Conservation (phyloP, 2,113 vertebrate genomes). For the Ahaetulla prasina region DNA sequence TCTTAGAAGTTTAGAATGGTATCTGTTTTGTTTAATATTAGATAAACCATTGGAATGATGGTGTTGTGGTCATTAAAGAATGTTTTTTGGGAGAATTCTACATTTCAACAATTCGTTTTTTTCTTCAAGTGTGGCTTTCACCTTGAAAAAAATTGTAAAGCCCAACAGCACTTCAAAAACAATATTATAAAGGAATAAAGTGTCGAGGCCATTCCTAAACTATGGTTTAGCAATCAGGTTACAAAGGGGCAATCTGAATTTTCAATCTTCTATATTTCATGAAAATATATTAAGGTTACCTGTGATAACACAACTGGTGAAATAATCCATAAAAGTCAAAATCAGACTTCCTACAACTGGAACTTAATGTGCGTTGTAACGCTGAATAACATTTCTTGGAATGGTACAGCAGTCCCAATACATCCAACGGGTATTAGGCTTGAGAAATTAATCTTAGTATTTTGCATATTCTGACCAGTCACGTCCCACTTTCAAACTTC, state of each 20-base stretch:
- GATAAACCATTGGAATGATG: not conserved
- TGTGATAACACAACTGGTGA: not conserved
- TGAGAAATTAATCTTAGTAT: slow-evolving; percentile 27
- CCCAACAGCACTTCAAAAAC: not conserved
- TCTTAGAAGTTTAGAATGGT: not conserved
- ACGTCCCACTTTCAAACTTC: slow-evolving; percentile 48
- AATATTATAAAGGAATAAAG: not conserved
- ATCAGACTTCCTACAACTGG: not conserved
- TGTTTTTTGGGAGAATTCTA: not conserved
- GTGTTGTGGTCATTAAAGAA: not conserved
- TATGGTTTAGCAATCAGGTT: not conserved
- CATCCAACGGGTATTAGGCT: not conserved
- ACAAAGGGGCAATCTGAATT: not conserved
- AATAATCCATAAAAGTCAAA: not conserved
- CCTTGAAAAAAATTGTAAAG: not conserved
- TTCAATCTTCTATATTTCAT: not conserved
- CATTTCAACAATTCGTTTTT: not conserved
- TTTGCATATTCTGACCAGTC: slow-evolving; percentile 39
- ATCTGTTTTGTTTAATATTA: not conserved
- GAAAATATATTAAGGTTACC: not conserved
- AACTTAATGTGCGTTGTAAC: not conserved
- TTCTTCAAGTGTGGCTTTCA: not conserved
- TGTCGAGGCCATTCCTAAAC: not conserved
- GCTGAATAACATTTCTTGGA: not conserved
- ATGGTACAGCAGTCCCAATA: not conserved